phyloP scores from a whole-genome alignment of 2,113 vertebrate species.

The Alethe castanea region DNA sequence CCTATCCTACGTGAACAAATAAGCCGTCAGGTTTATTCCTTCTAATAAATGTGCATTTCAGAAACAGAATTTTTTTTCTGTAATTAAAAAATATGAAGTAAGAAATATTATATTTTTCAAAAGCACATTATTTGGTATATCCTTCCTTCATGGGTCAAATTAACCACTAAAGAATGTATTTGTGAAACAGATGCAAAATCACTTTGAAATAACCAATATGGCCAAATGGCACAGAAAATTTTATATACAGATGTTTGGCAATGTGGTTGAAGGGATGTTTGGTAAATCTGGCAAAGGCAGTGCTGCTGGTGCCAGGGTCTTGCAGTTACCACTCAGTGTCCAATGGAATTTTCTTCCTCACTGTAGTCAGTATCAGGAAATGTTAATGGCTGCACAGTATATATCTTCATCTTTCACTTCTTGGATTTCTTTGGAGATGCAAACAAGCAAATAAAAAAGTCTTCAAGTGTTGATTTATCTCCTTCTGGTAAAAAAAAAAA shows the following conservation, averaged over 20 bases:
- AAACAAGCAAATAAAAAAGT: neutral
- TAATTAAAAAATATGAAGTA: neutral
- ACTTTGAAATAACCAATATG: neutral
- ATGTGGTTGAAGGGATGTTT: neutral
- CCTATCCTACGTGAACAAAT: neutral
- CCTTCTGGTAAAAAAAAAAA: neutral
- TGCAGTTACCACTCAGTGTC: neutral
- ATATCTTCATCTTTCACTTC: neutral
- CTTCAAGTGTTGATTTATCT: neutral
- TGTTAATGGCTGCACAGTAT: neutral
- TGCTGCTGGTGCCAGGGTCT: neutral
- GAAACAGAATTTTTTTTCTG: neutral
- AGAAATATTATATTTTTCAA: neutral
- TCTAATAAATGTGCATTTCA: neutral
- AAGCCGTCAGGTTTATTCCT: neutral
- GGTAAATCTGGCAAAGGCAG: neutral
- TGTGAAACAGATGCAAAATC: neutral
- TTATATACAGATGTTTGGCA: neutral
- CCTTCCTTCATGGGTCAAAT: neutral
- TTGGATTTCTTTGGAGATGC: neutral
- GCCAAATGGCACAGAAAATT: neutral
- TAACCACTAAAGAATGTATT: neutral
- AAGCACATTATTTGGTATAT: neutral
- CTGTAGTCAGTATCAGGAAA: neutral
- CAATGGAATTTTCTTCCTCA: neutral